Conservation (phyloP, 53 echinoderm and acorn worm species). For the Arbacia lixula region DNA sequence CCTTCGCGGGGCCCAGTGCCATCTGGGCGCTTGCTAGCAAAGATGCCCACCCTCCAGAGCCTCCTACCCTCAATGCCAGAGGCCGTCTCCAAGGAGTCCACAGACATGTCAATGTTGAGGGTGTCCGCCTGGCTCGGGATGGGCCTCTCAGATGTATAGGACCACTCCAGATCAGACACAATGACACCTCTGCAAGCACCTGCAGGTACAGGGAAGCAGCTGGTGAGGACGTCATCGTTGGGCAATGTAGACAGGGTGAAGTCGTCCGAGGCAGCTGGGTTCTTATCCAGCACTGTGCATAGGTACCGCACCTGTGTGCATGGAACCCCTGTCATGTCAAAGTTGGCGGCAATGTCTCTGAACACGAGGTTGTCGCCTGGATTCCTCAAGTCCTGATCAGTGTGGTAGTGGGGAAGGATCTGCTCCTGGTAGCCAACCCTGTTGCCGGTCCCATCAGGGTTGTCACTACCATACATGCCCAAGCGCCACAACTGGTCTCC, state of each 20-base stretch:
- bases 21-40: constrained; percentile 63
- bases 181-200: constrained; percentile 74
- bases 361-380: constrained; percentile 76
- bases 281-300: constrained; percentile 84
- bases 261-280: constrained; percentile 64
- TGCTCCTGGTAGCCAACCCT: constrained; percentile 69
- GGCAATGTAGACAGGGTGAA: constrained; percentile 74
- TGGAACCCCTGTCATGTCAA: constrained; percentile 75
- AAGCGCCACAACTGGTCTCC: constrained; percentile 85
- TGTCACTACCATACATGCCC: constrained; percentile 78
- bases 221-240: constrained; percentile 68
- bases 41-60: constrained; percentile 84
- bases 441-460: constrained; percentile 80
- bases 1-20: constrained; percentile 65
- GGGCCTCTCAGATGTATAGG: constrained; percentile 54
- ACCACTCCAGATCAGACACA: constrained; percentile 84
- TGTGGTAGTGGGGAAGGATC: constrained; percentile 72
- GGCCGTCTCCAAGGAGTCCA: constrained; percentile 54
- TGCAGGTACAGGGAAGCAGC: constrained; percentile 79
- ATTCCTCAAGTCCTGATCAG: constrained; percentile 50
- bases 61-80: constrained; percentile 56
- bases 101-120: constrained; percentile 41
- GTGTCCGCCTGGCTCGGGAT: constrained; percentile 26
- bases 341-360: constrained; percentile 68
- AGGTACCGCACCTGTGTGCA: constrained; percentile 71